These are phyloP conservation scores for Neodiprion pinetum DNA, from an alignment of 1,140 invertebrate genomes.

Conservation along the genomic window DNA sequence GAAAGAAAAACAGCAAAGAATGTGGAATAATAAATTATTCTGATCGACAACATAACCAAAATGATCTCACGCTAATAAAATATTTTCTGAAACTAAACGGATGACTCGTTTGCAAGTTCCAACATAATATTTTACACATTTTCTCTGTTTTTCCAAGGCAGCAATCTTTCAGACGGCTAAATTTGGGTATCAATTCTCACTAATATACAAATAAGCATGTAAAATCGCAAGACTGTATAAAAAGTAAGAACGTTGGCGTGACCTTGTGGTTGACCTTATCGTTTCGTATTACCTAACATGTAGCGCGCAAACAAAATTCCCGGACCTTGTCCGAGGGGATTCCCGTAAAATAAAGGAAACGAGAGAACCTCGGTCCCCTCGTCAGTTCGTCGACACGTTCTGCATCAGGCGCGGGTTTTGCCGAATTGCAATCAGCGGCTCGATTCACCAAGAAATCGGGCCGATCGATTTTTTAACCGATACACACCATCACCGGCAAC, in stretches of 20 bases:
- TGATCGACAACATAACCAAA: too few relatives aligned
- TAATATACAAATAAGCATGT: too few relatives aligned
- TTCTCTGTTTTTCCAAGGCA: neutral
- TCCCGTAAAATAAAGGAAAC: constrained; percentile 8
- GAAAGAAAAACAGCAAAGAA: too few relatives aligned
- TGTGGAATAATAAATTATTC: too few relatives aligned
- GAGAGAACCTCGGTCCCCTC: neutral
- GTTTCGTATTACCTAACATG: neutral
- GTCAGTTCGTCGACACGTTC: neutral
- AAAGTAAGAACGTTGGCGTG: neutral
- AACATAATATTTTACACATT: too few relatives aligned
- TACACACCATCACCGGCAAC: neutral
- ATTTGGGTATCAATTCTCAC: too few relatives aligned
- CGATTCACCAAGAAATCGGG: neutral
- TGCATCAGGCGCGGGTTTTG: neutral
- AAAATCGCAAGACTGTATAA: too few relatives aligned
- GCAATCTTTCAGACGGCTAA: constrained; percentile 34
- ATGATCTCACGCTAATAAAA: too few relatives aligned
- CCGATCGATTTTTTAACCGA: constrained; percentile 4
- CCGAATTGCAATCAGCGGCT: too few relatives aligned
- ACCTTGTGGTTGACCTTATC: neutral
- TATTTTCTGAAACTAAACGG: too few relatives aligned
- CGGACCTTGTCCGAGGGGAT: neutral
- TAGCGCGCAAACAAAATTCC: constrained; percentile 7
- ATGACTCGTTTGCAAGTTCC: too few relatives aligned